These are phyloP conservation scores for Sphinx pinastri DNA, from an alignment of 2,888 invertebrate species.

Conservation along the genomic window DNA sequence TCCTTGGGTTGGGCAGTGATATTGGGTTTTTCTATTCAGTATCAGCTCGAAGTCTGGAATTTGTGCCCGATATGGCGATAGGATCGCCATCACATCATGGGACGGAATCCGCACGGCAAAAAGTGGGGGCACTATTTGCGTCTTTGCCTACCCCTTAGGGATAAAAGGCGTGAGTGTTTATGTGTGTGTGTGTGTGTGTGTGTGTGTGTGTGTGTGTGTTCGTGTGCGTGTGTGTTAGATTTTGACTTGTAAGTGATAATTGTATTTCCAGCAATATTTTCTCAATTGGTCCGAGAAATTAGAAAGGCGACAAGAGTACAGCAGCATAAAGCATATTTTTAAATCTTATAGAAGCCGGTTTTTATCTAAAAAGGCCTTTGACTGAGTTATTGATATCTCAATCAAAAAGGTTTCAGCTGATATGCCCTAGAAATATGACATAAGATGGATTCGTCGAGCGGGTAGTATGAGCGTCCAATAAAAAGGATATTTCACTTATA, in stretches of 20 bases:
- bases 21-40: too few species aligned
- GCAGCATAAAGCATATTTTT: background rate
- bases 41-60: too few species aligned
- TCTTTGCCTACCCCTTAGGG: too few species aligned
- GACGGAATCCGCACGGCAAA: too few species aligned
- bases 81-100: too few species aligned
- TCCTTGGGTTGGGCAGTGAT: too few species aligned
- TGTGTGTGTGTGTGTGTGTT: too few species aligned
- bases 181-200: too few species aligned
- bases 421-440: constrained; percentile 16
- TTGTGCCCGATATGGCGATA: too few species aligned
- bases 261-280: background rate
- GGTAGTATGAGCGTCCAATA: constrained; percentile 16
- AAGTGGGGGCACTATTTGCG: too few species aligned
- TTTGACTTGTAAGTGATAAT: background rate
- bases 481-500: constrained; percentile 12
- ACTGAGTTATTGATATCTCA: constrained; percentile 14
- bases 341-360: background rate
- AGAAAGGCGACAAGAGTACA: background rate
- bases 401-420: constrained; percentile 4
- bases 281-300: background rate
- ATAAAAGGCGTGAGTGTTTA: too few species aligned
- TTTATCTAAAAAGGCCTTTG: background rate
- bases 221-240: too few species aligned
- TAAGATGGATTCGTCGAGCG: constrained; percentile 5